Evolutionary conservation across 1,140 invertebrate species (phyloP).

Genomic region (Pseudomyrmex pallidus): DNA sequence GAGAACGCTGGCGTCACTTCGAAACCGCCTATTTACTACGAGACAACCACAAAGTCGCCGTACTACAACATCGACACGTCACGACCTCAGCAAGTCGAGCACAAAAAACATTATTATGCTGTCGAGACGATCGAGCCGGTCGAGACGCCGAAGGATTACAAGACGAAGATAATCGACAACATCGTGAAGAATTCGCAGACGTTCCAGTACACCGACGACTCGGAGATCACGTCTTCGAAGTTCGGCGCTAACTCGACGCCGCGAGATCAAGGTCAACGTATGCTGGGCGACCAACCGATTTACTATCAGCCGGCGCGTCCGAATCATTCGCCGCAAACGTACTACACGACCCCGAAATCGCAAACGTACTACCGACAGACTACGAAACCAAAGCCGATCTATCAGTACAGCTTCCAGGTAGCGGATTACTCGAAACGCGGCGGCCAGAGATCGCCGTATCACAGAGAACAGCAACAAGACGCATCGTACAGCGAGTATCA

Average conservation of each 20-base stretch:
- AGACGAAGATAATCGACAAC: constrained; percentile 76
- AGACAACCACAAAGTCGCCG: constrained; percentile 75
- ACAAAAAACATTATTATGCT: constrained; percentile 78
- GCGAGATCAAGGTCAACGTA: constrained; percentile 72
- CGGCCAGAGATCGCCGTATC: constrained; percentile 68
- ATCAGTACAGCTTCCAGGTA: constrained; percentile 87
- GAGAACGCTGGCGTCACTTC: constrained; percentile 76
- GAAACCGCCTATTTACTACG: constrained; percentile 73
- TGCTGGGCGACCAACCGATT: constrained; percentile 77
- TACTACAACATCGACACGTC: constrained; percentile 71
- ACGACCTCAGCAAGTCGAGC: constrained; percentile 27
- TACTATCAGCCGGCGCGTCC: constrained; percentile 78
- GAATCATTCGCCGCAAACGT: constrained; percentile 81
- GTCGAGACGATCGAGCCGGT: constrained; percentile 73
- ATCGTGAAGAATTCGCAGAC: constrained; percentile 75
- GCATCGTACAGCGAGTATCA: constrained; percentile 74
- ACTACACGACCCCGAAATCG: constrained; percentile 79
- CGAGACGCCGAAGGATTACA: constrained; percentile 72
- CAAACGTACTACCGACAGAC: constrained; percentile 72
- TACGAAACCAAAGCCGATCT: constrained; percentile 85
- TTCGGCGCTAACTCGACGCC: constrained; percentile 56
- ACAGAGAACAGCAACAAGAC: constrained; percentile 64
- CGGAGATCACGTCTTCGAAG: constrained; percentile 43
- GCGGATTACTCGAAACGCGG: constrained; percentile 82
- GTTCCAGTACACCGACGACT: constrained; percentile 72